phyloP scores from a whole-genome alignment of 2,113 vertebrate genomes.

The Xiphophorus hellerii region DNA sequence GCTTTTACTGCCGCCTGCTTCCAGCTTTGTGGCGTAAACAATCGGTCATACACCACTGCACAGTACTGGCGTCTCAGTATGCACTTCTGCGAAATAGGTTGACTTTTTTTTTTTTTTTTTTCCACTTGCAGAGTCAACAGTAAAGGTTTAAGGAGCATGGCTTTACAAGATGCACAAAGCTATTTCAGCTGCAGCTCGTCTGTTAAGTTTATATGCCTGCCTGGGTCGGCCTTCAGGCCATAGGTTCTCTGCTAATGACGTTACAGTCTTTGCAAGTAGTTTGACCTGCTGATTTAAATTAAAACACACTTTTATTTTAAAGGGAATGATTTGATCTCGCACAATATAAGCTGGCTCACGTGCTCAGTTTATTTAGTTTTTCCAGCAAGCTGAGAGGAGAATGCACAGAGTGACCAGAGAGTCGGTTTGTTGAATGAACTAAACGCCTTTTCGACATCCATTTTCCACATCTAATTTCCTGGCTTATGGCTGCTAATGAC shows the following conservation, averaged over 20 bases:
- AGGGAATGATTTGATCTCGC: not conserved
- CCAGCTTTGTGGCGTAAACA: too few species aligned
- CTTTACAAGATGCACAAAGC: slow-evolving; percentile 1
- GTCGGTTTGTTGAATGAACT: slow-evolving; percentile 7
- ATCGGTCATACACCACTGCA: not conserved
- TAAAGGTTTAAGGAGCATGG: not conserved
- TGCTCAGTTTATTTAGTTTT: not conserved
- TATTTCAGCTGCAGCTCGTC: not conserved
- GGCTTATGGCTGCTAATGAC: slow-evolving; percentile 80
- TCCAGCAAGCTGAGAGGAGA: not conserved
- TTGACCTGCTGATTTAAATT: not conserved
- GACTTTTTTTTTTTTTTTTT: not conserved
- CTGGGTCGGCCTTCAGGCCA: not conserved
- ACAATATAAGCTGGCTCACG: not conserved
- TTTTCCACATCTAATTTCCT: slow-evolving; percentile 50
- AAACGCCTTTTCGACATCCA: slow-evolving; percentile 2
- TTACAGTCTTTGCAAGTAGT: not conserved
- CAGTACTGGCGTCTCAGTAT: not conserved
- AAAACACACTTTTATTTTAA: not conserved
- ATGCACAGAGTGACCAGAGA: slow-evolving; percentile 1
- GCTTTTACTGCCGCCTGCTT: too few species aligned
- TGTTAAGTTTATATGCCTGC: not conserved
- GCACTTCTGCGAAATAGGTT: not conserved
- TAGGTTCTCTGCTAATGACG: not conserved
- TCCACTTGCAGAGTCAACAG: not conserved